Base-by-base conservation (phyloP, 2,797 vertebrate genomes). In the Lemur catta region DNA sequence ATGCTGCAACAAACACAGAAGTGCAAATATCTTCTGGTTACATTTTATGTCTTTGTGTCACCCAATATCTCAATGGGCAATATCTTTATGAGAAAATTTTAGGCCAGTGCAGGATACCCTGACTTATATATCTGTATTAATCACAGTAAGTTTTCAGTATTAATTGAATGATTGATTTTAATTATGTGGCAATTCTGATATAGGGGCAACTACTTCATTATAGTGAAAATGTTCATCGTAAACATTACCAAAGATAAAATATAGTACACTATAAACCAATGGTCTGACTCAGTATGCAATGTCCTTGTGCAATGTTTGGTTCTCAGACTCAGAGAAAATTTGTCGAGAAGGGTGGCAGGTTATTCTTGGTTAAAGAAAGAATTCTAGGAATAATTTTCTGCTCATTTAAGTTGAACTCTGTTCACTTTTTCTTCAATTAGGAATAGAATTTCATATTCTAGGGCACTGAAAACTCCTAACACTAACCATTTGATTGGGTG, bases 401-500 rank as follows among this genome's bases (percentile, higher is more conserved):
- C 20, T 71, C 4, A 79, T 76, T 78, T 84, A 67, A 84, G 9
- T 50, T 94, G 35, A 95, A 50, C 4, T 91, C 48, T 69, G 26
- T 61, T 80, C 5, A 65, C 90, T 89, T 80, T 24, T 94, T 80
- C 13, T 61, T 94, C 43, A 82, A 91, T 17, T 84, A 43, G 22
- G 35, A 78, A 11, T 72, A 71, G 43, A 93, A 79, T 35, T 84
- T 89, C 93, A 72, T 93, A 85, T 92, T 92, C 6, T 52, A 59
- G 5, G 12, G 1, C 41, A 33, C 30, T 94, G 13, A 94, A 93
- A 93, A 95, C 17, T 67, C 61, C 12, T 52, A 88, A 57, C 33
- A 33, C 10, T 79, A 75, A 93, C 69, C 6, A 78, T 90, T 79
- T 78, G 48, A 88, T 92, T 92, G 87, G 79, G 75, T 95, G 8